These are phyloP conservation scores for Myiotriccus ornatus DNA, from an alignment of 2,797 vertebrate species.

Conservation along the genomic window DNA sequence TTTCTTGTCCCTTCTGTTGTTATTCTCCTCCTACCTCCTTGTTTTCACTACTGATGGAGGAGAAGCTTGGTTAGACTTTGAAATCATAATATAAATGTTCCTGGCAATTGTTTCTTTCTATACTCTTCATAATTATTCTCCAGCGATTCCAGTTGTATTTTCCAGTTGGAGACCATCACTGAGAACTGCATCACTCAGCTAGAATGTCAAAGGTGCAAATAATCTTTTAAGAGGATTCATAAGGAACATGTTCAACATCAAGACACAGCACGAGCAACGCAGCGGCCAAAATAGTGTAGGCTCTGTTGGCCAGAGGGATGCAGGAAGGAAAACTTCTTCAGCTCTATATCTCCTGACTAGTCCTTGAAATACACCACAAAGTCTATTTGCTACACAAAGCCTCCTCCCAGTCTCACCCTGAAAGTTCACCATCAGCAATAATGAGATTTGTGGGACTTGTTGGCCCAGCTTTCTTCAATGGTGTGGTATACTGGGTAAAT, in stretches of 20 bases:
- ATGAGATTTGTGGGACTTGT: not conserved
- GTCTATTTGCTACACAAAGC: not conserved
- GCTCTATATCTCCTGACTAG: not conserved
- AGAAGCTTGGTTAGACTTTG: slow-evolving; percentile 23
- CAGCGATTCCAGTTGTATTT: not conserved
- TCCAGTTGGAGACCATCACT: not conserved
- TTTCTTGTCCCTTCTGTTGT: slow-evolving; percentile 66
- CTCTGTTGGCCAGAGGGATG: not conserved
- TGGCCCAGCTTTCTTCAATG: accelerated
- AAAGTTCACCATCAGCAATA: not conserved
- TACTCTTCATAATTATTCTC: slow-evolving; percentile 36
- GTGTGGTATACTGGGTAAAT: not conserved
- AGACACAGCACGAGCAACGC: not conserved
- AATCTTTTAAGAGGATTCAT: not conserved
- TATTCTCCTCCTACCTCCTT: slow-evolving; percentile 56
- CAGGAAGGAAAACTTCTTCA: not conserved
- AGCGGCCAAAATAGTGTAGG: not conserved
- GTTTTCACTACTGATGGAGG: slow-evolving; percentile 37
- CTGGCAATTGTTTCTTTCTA: slow-evolving; percentile 56
- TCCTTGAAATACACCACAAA: not conserved
- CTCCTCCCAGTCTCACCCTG: not conserved
- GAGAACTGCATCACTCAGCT: not conserved
- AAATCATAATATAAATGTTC: slow-evolving; percentile 47
- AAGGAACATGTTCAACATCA: not conserved
- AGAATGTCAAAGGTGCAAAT: slow-evolving; percentile 1